Conservation (phyloP, 2,797 vertebrate species). For the Sebastes glaucus region DNA sequence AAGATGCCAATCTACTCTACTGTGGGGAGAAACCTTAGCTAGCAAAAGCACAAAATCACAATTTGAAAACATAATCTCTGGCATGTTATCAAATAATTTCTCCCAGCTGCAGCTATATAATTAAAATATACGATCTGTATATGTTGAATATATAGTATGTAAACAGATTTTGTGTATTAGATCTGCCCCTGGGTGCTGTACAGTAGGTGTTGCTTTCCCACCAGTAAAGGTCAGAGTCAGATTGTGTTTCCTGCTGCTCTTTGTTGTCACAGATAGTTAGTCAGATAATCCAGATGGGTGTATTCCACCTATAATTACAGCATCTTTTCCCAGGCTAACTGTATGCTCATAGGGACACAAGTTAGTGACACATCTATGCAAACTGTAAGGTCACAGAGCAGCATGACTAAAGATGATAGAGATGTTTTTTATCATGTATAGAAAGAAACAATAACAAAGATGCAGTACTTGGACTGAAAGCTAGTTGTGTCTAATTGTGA, state of each 20-base stretch:
- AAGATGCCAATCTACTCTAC: neutral
- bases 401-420: neutral
- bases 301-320: conserved; percentile 51
- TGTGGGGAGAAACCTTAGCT: neutral
- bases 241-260: conserved; percentile 61
- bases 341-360: neutral
- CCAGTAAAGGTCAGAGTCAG: conserved; percentile 62
- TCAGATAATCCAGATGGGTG: conserved; percentile 58
- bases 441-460: neutral
- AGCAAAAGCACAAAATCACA: neutral
- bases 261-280: conserved; percentile 54
- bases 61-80: neutral
- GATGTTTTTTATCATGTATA: neutral
- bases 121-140: neutral
- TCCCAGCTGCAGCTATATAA: neutral
- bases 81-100: neutral
- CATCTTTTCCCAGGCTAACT: conserved; percentile 54
- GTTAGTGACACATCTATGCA: neutral
- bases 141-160: neutral
- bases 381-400: neutral
- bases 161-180: neutral
- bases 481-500: neutral
- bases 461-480: neutral
- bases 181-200: conserved; percentile 7
- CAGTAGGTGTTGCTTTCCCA: conserved; percentile 50